A percentile compares a stretch with the other conserved stretches of the same genome.
Conservation (phyloP, 2,113 vertebrate species). For the Podarcis cretensis region DNA sequence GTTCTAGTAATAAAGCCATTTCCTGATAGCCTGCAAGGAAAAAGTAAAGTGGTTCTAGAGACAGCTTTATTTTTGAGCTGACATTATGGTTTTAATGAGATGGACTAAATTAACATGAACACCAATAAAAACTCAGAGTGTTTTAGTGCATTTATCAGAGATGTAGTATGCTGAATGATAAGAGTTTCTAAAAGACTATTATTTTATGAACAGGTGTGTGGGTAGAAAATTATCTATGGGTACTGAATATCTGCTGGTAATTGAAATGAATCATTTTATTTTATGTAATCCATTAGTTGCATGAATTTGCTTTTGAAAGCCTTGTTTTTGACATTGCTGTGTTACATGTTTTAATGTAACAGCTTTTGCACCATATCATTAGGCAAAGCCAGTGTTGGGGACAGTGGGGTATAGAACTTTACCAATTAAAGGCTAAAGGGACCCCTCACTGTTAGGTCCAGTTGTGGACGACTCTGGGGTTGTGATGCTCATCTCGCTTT, state of each 20-base stretch:
- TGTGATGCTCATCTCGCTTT: too few relatives aligned
- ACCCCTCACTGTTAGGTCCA: too few relatives aligned
- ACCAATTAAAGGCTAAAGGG: not conserved
- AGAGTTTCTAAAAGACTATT: constrained; percentile 4
- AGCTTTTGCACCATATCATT: not conserved
- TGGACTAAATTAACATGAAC: not conserved
- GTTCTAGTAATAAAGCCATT: not conserved
- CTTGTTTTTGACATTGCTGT: constrained; percentile 1
- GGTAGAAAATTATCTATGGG: constrained; percentile 43
- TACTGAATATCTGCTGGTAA: constrained; percentile 24
- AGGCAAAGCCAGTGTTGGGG: not conserved
- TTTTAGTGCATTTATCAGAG: constrained; percentile 20
- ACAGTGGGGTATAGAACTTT: not conserved
- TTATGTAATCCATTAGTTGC: constrained; percentile 19
- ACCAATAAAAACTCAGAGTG: not conserved
- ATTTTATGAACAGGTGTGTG: not conserved
- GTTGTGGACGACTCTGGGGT: too few relatives aligned
- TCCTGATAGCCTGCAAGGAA: not conserved
- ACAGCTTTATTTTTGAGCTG: not conserved
- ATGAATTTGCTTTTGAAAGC: constrained; percentile 32
- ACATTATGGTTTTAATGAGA: constrained; percentile 13
- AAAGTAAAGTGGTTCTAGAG: not conserved
- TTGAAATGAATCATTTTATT: constrained; percentile 41
- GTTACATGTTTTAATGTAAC: not conserved
- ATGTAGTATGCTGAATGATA: not conserved